Percentiles rank a stretch among this genome's conserved stretches.
Evolutionary conservation across 2,888 invertebrate genomes (phyloP).

Genomic region (Pollenia labialis): DNA sequence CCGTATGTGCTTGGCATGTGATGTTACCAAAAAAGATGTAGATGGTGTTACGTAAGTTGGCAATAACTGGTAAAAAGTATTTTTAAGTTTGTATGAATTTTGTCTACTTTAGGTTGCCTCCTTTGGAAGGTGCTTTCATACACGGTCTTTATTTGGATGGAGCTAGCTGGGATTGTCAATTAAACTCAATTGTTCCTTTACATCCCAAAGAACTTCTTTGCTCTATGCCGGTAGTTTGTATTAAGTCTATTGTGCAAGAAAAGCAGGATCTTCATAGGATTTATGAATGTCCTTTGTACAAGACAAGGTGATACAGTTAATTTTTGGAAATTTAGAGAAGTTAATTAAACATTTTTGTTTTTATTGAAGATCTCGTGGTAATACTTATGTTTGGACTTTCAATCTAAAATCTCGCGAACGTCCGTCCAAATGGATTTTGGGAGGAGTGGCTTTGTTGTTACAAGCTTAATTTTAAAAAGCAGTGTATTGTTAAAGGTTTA

Average conservation of each 20-base stretch:
- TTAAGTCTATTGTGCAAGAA: slow-evolving; percentile 95
- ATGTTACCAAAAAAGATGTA: slow-evolving; percentile 95
- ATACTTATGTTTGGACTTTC: slow-evolving; percentile 98
- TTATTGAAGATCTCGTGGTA: slow-evolving; percentile 88
- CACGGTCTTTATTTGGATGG: slow-evolving; percentile 97
- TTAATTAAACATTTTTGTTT: not conserved
- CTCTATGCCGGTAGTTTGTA: slow-evolving; percentile 94
- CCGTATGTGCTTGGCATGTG: slow-evolving; percentile 97
- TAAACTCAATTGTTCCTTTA: slow-evolving; percentile 93
- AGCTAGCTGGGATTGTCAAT: slow-evolving; percentile 94
- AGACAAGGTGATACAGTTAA: slow-evolving; percentile 87
- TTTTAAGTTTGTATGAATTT: not conserved
- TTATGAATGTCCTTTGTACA: slow-evolving; percentile 97
- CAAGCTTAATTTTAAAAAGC: slow-evolving; percentile 87
- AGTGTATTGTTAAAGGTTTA: too few species aligned
- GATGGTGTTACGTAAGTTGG: slow-evolving; percentile 91
- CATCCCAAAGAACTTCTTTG: slow-evolving; percentile 95
- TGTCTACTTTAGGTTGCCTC: slow-evolving; percentile 87
- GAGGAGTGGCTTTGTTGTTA: slow-evolving; percentile 95
- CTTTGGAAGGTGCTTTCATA: slow-evolving; percentile 96
- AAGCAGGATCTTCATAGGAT: slow-evolving; percentile 93
- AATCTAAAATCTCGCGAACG: slow-evolving; percentile 95
- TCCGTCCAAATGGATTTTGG: slow-evolving; percentile 95
- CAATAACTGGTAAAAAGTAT: not conserved
- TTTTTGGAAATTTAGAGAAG: slow-evolving; percentile 8